A percentile compares a stretch with the other conserved stretches of the same genome.
Evolutionary conservation across 2,888 invertebrate species (phyloP).

Genomic region (Drosophila lutescens): DNA sequence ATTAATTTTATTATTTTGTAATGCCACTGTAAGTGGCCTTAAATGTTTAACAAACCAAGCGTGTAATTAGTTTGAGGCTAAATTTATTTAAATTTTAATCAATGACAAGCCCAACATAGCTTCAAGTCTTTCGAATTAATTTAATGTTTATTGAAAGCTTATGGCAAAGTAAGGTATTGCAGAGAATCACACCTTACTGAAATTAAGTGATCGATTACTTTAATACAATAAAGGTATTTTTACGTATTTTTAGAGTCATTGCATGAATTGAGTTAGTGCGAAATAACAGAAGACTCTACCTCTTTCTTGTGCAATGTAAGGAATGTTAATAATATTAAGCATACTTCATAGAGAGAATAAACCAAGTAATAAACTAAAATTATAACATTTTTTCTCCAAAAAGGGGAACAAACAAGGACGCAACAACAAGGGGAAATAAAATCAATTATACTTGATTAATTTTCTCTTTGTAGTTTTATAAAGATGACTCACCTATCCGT

Average conservation of each 20-base stretch:
- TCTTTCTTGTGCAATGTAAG: too few relatives aligned
- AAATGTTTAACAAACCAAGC: neutral
- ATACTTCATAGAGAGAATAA: too few relatives aligned
- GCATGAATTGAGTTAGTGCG: neutral
- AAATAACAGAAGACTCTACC: too few relatives aligned
- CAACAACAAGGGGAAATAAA: too few relatives aligned
- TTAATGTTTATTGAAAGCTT: neutral
- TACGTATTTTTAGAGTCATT: neutral
- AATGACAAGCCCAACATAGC: neutral
- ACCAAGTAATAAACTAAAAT: too few relatives aligned
- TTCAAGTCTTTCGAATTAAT: neutral
- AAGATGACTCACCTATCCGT: constrained; percentile 86
- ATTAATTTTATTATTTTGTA: neutral
- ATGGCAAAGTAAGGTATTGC: too few relatives aligned
- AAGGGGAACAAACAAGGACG: too few relatives aligned
- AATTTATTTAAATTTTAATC: neutral
- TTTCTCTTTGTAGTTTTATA: too few relatives aligned
- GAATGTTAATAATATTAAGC: too few relatives aligned
- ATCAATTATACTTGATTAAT: too few relatives aligned
- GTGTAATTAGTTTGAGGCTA: too few relatives aligned
- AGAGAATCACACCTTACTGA: neutral
- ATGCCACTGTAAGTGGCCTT: neutral
- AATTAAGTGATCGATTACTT: neutral
- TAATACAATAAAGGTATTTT: neutral
- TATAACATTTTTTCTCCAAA: too few relatives aligned